Evolutionary conservation across 2,797 vertebrate genomes (phyloP).

Genomic region (Halcyon leucocephala): DNA sequence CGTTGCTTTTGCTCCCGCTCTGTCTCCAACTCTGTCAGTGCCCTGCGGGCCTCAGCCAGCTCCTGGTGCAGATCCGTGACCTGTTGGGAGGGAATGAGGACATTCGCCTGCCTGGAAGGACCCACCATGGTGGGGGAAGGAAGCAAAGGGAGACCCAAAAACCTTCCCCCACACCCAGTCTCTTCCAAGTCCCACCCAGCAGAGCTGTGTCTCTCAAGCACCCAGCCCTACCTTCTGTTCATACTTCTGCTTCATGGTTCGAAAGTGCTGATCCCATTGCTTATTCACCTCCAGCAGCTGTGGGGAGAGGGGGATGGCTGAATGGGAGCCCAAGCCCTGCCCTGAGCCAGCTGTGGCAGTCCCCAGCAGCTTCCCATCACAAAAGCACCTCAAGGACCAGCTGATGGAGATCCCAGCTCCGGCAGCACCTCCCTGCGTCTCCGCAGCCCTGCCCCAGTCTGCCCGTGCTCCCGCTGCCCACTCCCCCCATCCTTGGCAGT

Average conservation of each 20-base stretch:
- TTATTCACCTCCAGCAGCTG: constrained; percentile 99
- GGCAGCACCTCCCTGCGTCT: neutral
- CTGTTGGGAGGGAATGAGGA: constrained; percentile 62
- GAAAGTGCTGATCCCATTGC: constrained; percentile 99
- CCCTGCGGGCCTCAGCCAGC: constrained; percentile 89
- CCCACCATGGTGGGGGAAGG: rapidly evolving
- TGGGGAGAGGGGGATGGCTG: constrained; percentile 22
- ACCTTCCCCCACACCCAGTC: rapidly evolving
- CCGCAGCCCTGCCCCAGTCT: neutral
- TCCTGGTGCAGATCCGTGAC: constrained; percentile 94
- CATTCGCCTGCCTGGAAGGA: neutral
- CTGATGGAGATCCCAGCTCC: neutral
- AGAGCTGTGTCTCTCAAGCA: neutral
- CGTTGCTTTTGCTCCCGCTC: constrained; percentile 94
- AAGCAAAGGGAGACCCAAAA: neutral
- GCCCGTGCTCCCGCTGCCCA: neutral
- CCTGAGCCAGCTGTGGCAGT: neutral
- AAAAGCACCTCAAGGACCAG: neutral
- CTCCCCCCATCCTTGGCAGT: neutral
- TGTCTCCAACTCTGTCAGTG: constrained; percentile 87
- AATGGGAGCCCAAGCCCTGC: neutral
- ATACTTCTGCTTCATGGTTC: constrained; percentile 96
- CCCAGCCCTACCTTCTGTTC: constrained; percentile 93
- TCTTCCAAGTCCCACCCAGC: neutral
- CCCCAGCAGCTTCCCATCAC: neutral